A percentile compares a stretch with the other conserved stretches of the same genome.
Evolutionary conservation across 2,797 vertebrate species (phyloP).

Genomic region (Aselliscus stoliczkanus): DNA sequence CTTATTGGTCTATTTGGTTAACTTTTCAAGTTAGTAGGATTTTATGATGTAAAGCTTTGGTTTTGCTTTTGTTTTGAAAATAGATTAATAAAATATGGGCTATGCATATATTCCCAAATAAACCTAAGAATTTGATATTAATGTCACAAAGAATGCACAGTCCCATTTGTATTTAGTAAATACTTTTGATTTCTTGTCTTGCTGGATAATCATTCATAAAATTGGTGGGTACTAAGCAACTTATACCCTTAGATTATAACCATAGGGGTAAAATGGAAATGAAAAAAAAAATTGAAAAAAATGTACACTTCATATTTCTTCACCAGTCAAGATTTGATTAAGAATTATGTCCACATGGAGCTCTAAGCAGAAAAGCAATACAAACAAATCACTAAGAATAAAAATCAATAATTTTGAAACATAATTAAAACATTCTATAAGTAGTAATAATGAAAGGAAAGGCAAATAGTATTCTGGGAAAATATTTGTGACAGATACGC

Average conservation of each 20-base stretch:
- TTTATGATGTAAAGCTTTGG: neutral
- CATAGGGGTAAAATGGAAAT: neutral
- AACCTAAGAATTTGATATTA: neutral
- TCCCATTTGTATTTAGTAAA: neutral
- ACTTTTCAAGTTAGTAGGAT: neutral
- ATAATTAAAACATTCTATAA: neutral
- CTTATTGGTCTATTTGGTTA: neutral
- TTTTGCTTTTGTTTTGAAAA: neutral
- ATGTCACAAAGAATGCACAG: neutral
- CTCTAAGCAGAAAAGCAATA: neutral
- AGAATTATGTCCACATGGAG: neutral
- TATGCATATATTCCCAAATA: neutral
- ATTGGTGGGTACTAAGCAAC: neutral
- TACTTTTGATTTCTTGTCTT: neutral
- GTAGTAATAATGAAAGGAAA: neutral
- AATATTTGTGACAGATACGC: neutral
- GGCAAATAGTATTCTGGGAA: neutral
- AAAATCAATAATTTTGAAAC: neutral
- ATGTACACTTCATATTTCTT: neutral
- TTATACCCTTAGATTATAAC: neutral
- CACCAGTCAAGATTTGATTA: neutral
- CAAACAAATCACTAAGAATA: neutral
- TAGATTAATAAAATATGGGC: neutral
- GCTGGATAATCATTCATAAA: neutral
- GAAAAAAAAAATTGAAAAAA: neutral